Conservation (phyloP, 2,888 invertebrate species). For the Tenthredo livida region DNA sequence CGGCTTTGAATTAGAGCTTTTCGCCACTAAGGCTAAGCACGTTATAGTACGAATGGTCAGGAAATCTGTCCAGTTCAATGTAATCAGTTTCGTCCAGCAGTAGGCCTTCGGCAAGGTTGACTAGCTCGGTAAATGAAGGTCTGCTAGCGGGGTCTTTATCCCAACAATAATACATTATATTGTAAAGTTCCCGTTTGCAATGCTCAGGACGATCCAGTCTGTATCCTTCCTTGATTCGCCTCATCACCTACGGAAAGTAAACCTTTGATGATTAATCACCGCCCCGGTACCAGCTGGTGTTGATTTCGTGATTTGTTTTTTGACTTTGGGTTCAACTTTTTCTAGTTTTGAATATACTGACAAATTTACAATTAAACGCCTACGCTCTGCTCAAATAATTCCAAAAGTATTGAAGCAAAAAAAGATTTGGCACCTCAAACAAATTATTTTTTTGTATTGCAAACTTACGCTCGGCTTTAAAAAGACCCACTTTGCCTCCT, state of each 20-base stretch:
- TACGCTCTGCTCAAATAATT: neutral
- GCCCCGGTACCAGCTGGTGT: neutral
- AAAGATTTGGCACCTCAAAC: neutral
- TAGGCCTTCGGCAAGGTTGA: slow-evolving; percentile 89
- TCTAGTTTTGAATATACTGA: neutral
- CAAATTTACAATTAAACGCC: neutral
- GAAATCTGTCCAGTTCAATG: slow-evolving; percentile 94
- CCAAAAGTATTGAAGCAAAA: neutral
- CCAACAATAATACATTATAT: slow-evolving; percentile 98
- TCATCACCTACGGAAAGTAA: slow-evolving; percentile 82
- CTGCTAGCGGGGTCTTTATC: slow-evolving; percentile 90
- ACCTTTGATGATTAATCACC: neutral
- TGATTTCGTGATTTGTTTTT: neutral
- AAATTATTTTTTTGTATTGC: neutral
- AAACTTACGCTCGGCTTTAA: no score
- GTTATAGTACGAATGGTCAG: slow-evolving; percentile 95
- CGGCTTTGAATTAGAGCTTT: slow-evolving; percentile 80
- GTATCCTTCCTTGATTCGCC: slow-evolving; percentile 88
- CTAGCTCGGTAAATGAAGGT: slow-evolving; percentile 91
- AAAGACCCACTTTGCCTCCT: no score
- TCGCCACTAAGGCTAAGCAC: slow-evolving; percentile 92
- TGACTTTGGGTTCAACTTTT: neutral
- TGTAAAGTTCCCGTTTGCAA: slow-evolving; percentile 94
- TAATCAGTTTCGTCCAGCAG: slow-evolving; percentile 95
- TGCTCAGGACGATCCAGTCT: slow-evolving; percentile 96